Evolutionary conservation across 92 coral and sea anemone genomes (phyloP), one percentile per base, ranked within the genome.

Genomic region (Epizoanthus scotinus): DNA sequence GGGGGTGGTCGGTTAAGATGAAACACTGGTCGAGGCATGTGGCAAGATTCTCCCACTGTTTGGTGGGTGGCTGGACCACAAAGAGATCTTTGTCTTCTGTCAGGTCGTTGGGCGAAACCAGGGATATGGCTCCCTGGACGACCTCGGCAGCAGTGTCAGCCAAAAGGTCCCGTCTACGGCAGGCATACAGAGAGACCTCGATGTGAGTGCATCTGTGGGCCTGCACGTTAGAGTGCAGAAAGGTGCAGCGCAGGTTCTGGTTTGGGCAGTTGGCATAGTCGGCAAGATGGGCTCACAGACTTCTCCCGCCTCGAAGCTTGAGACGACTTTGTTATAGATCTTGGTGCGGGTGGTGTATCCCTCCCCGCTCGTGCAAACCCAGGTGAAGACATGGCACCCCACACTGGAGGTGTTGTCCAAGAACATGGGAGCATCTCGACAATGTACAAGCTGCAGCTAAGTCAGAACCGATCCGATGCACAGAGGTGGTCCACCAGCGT

Each of bases 381-480:
- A 84, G 26, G 87, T 77, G 64, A 62, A 84, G 5, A 84, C 88
- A 14, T 78, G 88, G 78, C 78, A 15, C 25, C 84, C 88, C 10
- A 84, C 79, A 28, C 70, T 50, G 28, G 47, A 56, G 58, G 69
- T 49, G 78, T 74, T 74, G 52, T 14, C 81, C 62, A 75, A 26
- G 13, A 75, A 0, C 62, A 50, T 75, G 34, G 81, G 69, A 5
- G 24, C 21, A 7, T 24, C 79, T 19, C 27, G n/a, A n/a, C n/a
- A n/a, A n/a, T 67, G 24, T n/a, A 8, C 64, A 81, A 1, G 65
- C 73, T 10, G 19, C 60, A 20, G 27, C n/a, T 72, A 58, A 19
- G 25, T 49, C 63, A 17, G 24, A 75, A 75, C n/a, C 62, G 42
- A 13, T 56, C 47, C 9, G 13, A 53, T 29, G 65, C 69, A 5